Conservation (phyloP, 2,888 invertebrate genomes). For the Frankliniella intonsa region DNA sequence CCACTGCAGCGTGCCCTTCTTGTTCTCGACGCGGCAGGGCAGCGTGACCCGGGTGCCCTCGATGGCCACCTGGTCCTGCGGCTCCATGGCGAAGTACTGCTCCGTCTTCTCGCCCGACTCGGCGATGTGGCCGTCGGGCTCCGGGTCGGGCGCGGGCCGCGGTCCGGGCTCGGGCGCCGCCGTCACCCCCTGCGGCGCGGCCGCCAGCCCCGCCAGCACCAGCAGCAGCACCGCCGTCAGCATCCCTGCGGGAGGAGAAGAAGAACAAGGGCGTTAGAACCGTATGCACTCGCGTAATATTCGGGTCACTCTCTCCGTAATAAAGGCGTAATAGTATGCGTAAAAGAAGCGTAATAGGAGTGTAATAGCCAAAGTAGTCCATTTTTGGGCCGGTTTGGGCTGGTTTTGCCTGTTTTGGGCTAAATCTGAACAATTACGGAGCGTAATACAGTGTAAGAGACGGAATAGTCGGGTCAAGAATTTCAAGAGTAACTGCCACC, state of each 20-base stretch:
- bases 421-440: no score
- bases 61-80: constrained; percentile 84
- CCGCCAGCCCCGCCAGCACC: background rate
- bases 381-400: no score
- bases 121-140: constrained; percentile 14
- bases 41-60: constrained; percentile 83
- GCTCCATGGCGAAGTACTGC: constrained; percentile 89
- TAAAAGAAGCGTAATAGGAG: no score
- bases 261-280: background rate
- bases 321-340: no score
- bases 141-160: background rate
- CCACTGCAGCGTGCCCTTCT: constrained; percentile 91
- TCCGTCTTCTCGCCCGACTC: constrained; percentile 43
- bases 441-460: no score
- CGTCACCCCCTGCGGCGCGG: background rate
- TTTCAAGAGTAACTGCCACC: no score
- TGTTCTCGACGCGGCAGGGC: constrained; percentile 84
- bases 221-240: background rate
- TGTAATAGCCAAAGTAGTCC: no score
- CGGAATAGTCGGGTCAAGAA: no score
- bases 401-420: no score
- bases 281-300: no score
- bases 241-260: background rate
- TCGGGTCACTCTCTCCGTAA: no score
- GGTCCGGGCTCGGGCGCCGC: constrained; percentile 13